Evolutionary conservation across 2,888 invertebrate genomes (phyloP).

Genomic region (Pandemis heparana): DNA sequence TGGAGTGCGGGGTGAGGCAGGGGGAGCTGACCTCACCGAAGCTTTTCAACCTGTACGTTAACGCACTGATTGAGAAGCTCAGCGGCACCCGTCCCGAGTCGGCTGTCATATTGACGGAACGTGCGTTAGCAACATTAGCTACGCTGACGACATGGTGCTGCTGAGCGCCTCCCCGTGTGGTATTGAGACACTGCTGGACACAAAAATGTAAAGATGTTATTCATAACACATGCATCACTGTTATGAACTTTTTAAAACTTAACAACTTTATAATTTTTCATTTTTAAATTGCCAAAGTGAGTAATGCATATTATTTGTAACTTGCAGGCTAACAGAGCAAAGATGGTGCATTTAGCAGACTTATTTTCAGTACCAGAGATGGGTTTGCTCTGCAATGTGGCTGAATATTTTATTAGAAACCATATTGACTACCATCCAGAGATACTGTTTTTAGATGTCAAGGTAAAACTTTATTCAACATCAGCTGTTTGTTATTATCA

Average conservation of each 20-base stretch:
- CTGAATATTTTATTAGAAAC: constrained; percentile 95
- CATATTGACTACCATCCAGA: constrained; percentile 98
- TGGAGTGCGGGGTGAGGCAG: constrained; percentile 40
- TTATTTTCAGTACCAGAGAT: constrained; percentile 99
- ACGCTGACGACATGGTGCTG: constrained; percentile 33
- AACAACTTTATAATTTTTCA: not conserved
- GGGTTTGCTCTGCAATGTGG: constrained; percentile 96
- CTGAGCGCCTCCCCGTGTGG: constrained; percentile 13
- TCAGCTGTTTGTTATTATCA: not conserved
- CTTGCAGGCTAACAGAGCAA: constrained; percentile 84
- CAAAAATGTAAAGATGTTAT: too few species aligned
- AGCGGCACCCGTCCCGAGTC: constrained; percentile 15
- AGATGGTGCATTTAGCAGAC: constrained; percentile 98
- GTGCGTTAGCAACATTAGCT: constrained; percentile 34
- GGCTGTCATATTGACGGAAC: too few species aligned
- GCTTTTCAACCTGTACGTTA: constrained; percentile 28
- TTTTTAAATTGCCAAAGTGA: not conserved
- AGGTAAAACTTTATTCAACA: constrained; percentile 82
- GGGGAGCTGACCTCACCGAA: constrained; percentile 28
- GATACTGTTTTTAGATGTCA: constrained; percentile 97
- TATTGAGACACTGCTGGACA: constrained; percentile 9
- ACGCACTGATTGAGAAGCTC: constrained; percentile 25
- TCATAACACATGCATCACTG: not conserved
- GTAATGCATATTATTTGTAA: not conserved
- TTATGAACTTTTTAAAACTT: too few species aligned